phyloP scores from a whole-genome alignment of 2,888 invertebrate genomes.

The Sclerodermus sp. region DNA sequence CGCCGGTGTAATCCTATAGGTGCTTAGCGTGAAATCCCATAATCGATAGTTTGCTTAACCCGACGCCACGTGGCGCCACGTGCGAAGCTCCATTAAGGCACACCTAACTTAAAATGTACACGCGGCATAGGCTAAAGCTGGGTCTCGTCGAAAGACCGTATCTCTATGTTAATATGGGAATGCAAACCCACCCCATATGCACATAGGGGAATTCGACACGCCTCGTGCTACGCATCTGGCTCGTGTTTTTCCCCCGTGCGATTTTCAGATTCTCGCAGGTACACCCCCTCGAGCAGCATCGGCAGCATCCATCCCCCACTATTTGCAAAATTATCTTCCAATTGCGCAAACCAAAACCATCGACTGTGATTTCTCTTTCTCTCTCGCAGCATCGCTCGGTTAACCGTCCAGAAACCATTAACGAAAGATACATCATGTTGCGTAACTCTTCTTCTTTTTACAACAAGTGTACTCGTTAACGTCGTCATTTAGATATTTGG shows the following conservation, averaged over 20 bases:
- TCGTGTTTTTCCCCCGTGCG: neutral
- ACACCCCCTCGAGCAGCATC: too few relatives aligned
- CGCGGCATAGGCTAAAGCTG: conserved; percentile 15
- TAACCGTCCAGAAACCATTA: too few relatives aligned
- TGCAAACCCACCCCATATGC: conserved; percentile 26
- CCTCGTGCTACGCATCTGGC: conserved; percentile 39
- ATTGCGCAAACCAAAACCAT: too few relatives aligned
- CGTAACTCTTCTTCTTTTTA: too few relatives aligned
- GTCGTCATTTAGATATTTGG: too few relatives aligned
- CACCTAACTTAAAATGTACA: conserved; percentile 33
- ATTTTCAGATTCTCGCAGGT: neutral
- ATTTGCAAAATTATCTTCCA: too few relatives aligned
- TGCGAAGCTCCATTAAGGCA: conserved; percentile 51
- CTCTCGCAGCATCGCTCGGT: too few relatives aligned
- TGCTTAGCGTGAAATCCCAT: conserved; percentile 58
- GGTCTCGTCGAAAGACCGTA: conserved; percentile 40
- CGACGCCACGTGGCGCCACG: conserved; percentile 55
- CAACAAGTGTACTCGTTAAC: too few relatives aligned
- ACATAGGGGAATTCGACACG: conserved; percentile 49
- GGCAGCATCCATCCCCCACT: too few relatives aligned
- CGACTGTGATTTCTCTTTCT: too few relatives aligned
- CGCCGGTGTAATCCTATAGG: conserved; percentile 56
- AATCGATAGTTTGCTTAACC: conserved; percentile 59
- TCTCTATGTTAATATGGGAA: conserved; percentile 56
- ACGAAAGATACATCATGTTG: too few relatives aligned